These are phyloP conservation scores for Xestia sexstrigata DNA, from an alignment of 2,888 invertebrate genomes.

Conservation along the genomic window DNA sequence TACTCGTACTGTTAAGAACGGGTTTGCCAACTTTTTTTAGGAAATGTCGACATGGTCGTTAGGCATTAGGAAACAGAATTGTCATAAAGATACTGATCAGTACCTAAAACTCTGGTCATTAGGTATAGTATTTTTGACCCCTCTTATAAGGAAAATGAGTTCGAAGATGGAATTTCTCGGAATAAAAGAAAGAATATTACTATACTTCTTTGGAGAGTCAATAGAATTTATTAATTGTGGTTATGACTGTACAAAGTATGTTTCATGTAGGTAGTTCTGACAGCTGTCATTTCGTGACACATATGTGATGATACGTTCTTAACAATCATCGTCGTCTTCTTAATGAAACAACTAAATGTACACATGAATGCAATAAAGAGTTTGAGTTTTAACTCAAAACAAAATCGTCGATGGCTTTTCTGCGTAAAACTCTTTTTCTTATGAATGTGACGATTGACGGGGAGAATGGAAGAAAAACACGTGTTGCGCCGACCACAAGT, in stretches of 20 bases:
- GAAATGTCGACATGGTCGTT: conserved; percentile 6
- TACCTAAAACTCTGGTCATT: background rate
- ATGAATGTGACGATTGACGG: too few relatives aligned
- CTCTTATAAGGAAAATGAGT: background rate
- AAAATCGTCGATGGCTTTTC: background rate
- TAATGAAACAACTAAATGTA: too few relatives aligned
- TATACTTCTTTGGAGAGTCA: background rate
- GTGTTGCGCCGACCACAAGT: too few relatives aligned
- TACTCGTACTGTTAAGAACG: background rate
- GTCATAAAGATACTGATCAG: background rate
- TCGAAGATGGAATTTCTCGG: background rate
- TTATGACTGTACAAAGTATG: background rate
- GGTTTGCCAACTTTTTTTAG: conserved; percentile 7
- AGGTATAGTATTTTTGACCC: background rate
- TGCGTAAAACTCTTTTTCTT: background rate
- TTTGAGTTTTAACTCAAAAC: background rate
- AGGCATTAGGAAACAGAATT: background rate
- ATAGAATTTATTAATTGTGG: background rate
- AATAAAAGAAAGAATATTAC: too few relatives aligned
- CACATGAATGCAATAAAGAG: too few relatives aligned
- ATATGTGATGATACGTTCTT: background rate
- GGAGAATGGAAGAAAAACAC: too few relatives aligned
- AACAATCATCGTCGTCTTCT: too few relatives aligned
- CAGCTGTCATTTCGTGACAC: background rate
- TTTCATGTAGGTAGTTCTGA: too few relatives aligned